Evolutionary conservation across 2,888 invertebrate species (phyloP), one percentile per base, ranked within the genome.

Genomic region (Rhopalosiphum nymphaeae): DNA sequence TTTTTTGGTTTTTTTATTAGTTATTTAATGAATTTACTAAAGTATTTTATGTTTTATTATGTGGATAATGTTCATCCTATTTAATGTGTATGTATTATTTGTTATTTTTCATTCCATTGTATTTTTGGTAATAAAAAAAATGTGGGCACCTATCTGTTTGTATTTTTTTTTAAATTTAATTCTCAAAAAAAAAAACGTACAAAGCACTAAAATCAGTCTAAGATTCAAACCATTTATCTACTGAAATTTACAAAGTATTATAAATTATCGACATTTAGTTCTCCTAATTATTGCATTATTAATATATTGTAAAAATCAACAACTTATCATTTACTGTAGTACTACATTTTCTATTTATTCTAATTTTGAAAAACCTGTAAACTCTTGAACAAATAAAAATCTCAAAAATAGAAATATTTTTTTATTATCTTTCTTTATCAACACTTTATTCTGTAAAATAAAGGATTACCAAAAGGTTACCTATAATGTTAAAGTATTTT

Each of bases 71-170:
- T 56, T 93, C 53, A 53, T 93, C 85, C 90, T 93, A 90, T 67
- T 94, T 91, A 85, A 89, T 85, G 91, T 90, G 91, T 94, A 91
- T 94, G 86, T 94, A 90, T 89, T 90, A 85, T 94, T 91, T 94
- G 94, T 94, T 94, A 91, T 91, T 91, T 91, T 91, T 91, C 94
- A 94, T 94, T 94, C 94, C 94, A 94, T 94, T 86, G 85, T 94
- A 91, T 94, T 90, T 94, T 90, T 94, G 90, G 85, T 94, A 94
- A 94, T 90, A 94, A 85, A 91, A 46, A 89, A 89, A 78, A 78
- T 67, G 13, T 67, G 87, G 87, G 87, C 61, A 67, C 49, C 61
- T 4, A 89, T 89, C 11, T 78, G 9, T 78, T 78, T 36, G 16
- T 42, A 78, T 78, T 36, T 36, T 7, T 57, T 78, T 10, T 53